Conservation (phyloP, 2,888 invertebrate genomes). For the Phortica magna region DNA sequence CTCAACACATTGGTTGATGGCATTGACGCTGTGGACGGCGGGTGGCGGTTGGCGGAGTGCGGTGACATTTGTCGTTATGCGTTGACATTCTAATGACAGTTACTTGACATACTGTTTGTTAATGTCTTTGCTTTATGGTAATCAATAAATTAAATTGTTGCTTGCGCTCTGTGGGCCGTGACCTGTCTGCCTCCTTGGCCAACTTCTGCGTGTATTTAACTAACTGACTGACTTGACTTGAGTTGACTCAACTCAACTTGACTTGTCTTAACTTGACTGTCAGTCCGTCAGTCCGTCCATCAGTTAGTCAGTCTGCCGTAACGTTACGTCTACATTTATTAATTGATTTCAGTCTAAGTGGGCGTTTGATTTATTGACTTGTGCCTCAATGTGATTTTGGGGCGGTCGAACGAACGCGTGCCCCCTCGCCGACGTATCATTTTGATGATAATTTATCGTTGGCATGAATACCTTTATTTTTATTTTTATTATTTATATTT, state of each 20-base stretch:
- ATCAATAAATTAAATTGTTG: slow-evolving; percentile 57
- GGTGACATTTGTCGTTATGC: slow-evolving; percentile 43
- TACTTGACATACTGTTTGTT: slow-evolving; percentile 59
- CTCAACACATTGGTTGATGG: neutral
- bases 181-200: slow-evolving; percentile 33
- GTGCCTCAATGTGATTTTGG: neutral
- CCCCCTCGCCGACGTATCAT: neutral
- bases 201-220: slow-evolving; percentile 49
- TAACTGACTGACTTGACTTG: neutral
- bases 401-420: neutral
- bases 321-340: neutral
- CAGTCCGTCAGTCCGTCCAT: neutral
- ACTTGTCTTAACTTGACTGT: neutral
- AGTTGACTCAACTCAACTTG: too few relatives aligned
- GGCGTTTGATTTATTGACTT: slow-evolving; percentile 30
- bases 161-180: slow-evolving; percentile 8
- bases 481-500: too few relatives aligned
- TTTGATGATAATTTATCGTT: neutral
- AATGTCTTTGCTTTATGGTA: slow-evolving; percentile 52
- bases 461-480: too few relatives aligned
- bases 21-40: neutral
- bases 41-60: neutral
- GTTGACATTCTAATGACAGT: slow-evolving; percentile 69
- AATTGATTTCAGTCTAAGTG: slow-evolving; percentile 18
- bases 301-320: neutral